Base-by-base conservation (phyloP, 2,113 vertebrate genomes). In the Laticauda laticaudata region DNA sequence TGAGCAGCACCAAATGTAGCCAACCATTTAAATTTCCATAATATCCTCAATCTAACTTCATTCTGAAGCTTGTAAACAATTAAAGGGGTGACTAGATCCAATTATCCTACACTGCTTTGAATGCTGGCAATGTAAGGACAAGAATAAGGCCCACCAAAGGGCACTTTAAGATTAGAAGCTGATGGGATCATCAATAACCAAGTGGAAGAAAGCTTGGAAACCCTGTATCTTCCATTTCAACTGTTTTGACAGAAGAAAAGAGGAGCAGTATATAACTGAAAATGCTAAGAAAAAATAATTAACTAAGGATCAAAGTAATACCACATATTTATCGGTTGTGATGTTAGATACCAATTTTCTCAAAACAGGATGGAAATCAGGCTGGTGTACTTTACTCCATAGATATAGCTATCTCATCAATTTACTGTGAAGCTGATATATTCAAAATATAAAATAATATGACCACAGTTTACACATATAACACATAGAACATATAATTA, bases 391-490 rank as follows among this genome's bases (percentile, higher is more conserved):
- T 95, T 96, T 94, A 92, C 90, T 91, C 93, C 88, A 69, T 69
- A 96, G 89, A 92, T 93, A 59, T 88, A 34, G 94, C 95, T 45
- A 89, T 89, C 96, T 95, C 91, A 95, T 90, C 3, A 96, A 95
- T 96, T 95, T 95, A 96, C 94, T 81, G 91, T 91, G 92, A 95
- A 97, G 69, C 23, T 45, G 3, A 21, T 88, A 43, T 59, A 90
- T 94, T 95, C 94, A 92, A 94, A 90, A 96, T 10, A 26, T 2
- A 29, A 91, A 91, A 85, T 85, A 93, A 43, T 92, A 85, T 94
- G 94, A 92, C 93, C 94, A 94, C 14, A 86, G 56, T n/a, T 81
- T 94, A 88, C 91, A 95, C 94, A 96, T 95, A 96, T 89, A 96
- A 94, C 93, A 87, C 20, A 87, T 34, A 91, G 2, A 20, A 8